phyloP scores from a whole-genome alignment of 2,797 vertebrate species.

The Channallabes apus region DNA sequence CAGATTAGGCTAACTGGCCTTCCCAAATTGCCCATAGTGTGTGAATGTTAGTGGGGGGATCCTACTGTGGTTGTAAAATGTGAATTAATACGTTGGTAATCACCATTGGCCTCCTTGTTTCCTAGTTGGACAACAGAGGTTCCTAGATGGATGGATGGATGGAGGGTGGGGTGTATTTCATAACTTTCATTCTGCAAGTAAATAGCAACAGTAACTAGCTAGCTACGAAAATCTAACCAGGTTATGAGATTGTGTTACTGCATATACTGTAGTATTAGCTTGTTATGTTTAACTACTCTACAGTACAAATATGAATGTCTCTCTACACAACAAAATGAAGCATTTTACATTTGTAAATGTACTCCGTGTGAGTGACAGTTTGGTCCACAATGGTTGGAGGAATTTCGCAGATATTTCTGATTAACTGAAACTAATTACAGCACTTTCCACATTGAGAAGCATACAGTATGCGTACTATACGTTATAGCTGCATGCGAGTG shows the following conservation, averaged over 20 bases:
- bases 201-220: not conserved
- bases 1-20: too few species aligned
- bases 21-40: too few species aligned
- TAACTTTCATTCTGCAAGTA: not conserved
- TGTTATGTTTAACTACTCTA: not conserved
- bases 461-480: not conserved
- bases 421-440: not conserved
- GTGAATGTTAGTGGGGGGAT: too few species aligned
- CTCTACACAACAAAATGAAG: not conserved
- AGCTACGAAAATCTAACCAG: too few species aligned
- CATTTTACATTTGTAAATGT: not conserved
- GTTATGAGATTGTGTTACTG: not conserved
- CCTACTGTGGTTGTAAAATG: too few species aligned
- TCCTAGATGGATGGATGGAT: too few species aligned
- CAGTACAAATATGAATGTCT: not conserved
- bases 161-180: too few species aligned
- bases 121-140: too few species aligned
- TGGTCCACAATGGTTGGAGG: not conserved
- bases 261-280: not conserved
- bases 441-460: not conserved
- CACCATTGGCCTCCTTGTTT: too few species aligned
- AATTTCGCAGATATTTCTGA: not conserved
- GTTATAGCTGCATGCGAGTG: too few species aligned
- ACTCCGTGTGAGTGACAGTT: not conserved
- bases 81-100: too few species aligned